Percentiles rank a stretch among this genome's conserved stretches.
phyloP scores from a whole-genome alignment of 1,140 invertebrate species.

The Cataglyphis hispanica region DNA sequence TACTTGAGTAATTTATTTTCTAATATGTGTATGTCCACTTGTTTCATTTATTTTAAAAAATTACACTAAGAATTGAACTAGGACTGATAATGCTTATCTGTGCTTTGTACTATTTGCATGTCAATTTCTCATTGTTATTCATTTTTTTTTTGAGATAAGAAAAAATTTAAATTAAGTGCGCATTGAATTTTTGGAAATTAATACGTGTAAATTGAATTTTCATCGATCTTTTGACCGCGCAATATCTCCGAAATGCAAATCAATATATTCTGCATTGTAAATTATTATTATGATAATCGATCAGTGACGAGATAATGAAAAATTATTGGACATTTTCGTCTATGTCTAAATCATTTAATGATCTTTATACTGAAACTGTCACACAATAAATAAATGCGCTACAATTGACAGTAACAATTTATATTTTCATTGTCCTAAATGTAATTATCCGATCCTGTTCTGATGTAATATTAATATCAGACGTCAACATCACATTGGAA shows the following conservation, averaged over 20 bases:
- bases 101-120: neutral
- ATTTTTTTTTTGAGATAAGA: constrained; percentile 8
- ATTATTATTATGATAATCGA: constrained; percentile 9
- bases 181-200: neutral
- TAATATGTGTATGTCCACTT: neutral
- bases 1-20: neutral
- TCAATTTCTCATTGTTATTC: constrained; percentile 9
- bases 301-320: neutral
- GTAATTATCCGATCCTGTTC: neutral
- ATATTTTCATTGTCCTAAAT: neutral
- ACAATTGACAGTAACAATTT: neutral
- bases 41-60: neutral
- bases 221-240: neutral
- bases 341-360: neutral
- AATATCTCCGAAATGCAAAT: neutral
- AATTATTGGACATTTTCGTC: neutral
- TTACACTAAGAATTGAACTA: neutral
- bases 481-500: neutral
- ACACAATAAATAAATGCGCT: neutral
- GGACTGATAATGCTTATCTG: neutral
- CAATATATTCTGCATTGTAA: neutral
- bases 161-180: neutral
- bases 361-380: neutral
- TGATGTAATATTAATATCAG: neutral
- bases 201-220: neutral